Evolutionary conservation across 2,113 vertebrate genomes (phyloP), one percentile per base, ranked within the genome.

Genomic region (Podarcis cretensis): DNA sequence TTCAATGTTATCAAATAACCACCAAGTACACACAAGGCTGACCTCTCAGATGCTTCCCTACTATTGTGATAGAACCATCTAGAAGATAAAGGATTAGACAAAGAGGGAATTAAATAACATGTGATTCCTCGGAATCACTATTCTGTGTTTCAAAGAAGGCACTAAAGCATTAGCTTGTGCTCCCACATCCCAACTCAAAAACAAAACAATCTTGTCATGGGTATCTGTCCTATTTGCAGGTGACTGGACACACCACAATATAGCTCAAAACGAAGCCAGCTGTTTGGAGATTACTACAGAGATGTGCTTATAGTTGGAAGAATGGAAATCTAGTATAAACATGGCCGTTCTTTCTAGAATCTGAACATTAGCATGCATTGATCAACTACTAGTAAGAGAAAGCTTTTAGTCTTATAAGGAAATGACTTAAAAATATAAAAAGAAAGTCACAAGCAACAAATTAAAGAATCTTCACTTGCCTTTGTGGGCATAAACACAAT

Each of bases 161-260:
- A 98, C 97, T 97, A 95, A 97, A 97, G 96, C 97, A 94, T 96
- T 91, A 96, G 96, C 97, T 97, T 97, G 97, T 97, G 97, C 96
- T 97, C 96, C 93, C 77, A 59, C 90, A 88, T 90, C 94, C 93
- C 93, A 89, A 87, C 95, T 91, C 91, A 82, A 94, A 96, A 94
- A 93, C 74, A 90, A 91, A 78, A 92, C 88, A 37, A 84, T 93
- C 94, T 95, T 74, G 82, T 92, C 93, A 94, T 89, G 12, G 95
- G 92, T 93, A 94, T 91, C 95, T 96, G 94, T 94, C 95, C 94
- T 94, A 95, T 90, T 92, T 94, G 93, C 92, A 93, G 93, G 89
- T 95, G 94, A 96, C 94, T 90, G 96, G 86, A 96, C 93, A 96
- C 85, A 94, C 90, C 94, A 95, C 90, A 94, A 73, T 91, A 95